phyloP scores from a whole-genome alignment of 1,140 invertebrate species.

The Caenorhabditis remanei region DNA sequence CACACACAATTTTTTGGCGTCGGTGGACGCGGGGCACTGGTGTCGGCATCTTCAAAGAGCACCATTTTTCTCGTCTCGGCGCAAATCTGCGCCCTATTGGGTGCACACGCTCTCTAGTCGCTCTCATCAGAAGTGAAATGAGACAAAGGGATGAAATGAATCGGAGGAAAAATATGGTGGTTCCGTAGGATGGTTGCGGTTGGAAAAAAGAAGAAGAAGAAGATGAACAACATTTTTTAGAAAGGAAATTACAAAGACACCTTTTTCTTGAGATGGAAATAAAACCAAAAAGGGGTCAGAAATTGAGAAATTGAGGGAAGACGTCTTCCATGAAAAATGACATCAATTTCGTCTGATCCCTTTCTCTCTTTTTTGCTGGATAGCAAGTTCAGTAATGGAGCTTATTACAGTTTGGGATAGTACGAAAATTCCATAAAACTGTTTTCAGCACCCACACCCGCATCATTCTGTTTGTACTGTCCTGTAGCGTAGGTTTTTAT shows the following conservation, averaged over 20 bases:
- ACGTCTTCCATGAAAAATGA: too few relatives aligned
- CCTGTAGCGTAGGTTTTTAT: slow-evolving; percentile 23
- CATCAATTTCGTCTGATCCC: too few relatives aligned
- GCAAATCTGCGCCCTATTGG: not conserved
- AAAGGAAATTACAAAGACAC: not conserved
- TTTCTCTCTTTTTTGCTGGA: too few relatives aligned
- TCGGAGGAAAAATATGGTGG: slow-evolving; percentile 37
- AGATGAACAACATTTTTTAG: slow-evolving; percentile 11
- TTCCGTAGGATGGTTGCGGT: not conserved
- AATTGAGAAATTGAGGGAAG: too few relatives aligned
- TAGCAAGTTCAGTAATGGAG: too few relatives aligned
- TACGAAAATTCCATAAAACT: not conserved
- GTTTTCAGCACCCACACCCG: not conserved
- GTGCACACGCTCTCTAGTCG: slow-evolving; percentile 15
- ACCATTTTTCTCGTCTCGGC: slow-evolving; percentile 49
- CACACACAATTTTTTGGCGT: slow-evolving; percentile 34
- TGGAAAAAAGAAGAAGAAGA: slow-evolving; percentile 5
- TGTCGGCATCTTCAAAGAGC: slow-evolving; percentile 43
- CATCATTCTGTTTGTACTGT: slow-evolving; percentile 1
- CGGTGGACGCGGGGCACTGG: not conserved
- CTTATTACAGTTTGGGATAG: too few relatives aligned
- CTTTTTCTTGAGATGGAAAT: not conserved
- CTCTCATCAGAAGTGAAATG: slow-evolving; percentile 32
- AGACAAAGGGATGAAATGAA: slow-evolving; percentile 55
- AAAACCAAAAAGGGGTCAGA: not conserved